Base-by-base conservation (phyloP, 1,140 invertebrate species). In the Drosophila seguyi region DNA sequence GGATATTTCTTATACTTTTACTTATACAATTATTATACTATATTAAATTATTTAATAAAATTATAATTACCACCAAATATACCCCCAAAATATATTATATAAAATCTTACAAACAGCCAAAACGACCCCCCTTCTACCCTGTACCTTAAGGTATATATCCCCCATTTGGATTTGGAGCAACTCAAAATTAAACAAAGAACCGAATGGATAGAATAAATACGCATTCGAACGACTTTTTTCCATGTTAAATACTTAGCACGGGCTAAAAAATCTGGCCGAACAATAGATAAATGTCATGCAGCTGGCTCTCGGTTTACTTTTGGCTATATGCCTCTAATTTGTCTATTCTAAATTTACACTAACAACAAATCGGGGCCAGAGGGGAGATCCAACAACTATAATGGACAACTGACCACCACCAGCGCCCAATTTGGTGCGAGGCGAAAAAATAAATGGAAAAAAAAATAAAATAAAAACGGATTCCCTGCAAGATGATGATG, bases 241-340 rank as follows among this genome's bases (percentile, higher is more conserved):
- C 59, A 71, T 74, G 81, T 75, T 81, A 74, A 81, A 81, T 78
- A 71, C 66, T 71, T 65, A 75, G 75, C 71, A 75, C 73, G 45
- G 71, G 60, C 69, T 74, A 41, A 77, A 77, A 73, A 81, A 75
- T 61, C 55, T 39, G 60, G 67, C 41, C 62, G 34, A 66, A 85
- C 82, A 86, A 86, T 86, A 86, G 79, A 82, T 59, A 86, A 86
- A 85, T 85, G 78, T 47, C 78, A 63, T 67, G 82, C 82, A 86
- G 79, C 83, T 86, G 83, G 62, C 58, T 55, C 38, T 31, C 36
- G 39, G 42, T 67, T 47, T 76, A 38, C 69, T 73, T 67, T 67
- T 61, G 36, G 56, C 38, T 58, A 76, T 75, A 41, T 78, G 62
- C 42, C 69, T 81, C 44, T 84, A 88, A 87, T 87, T 90, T 78